Conservation (phyloP, 2,113 vertebrate species). For the Daphoenositta chrysoptera region DNA sequence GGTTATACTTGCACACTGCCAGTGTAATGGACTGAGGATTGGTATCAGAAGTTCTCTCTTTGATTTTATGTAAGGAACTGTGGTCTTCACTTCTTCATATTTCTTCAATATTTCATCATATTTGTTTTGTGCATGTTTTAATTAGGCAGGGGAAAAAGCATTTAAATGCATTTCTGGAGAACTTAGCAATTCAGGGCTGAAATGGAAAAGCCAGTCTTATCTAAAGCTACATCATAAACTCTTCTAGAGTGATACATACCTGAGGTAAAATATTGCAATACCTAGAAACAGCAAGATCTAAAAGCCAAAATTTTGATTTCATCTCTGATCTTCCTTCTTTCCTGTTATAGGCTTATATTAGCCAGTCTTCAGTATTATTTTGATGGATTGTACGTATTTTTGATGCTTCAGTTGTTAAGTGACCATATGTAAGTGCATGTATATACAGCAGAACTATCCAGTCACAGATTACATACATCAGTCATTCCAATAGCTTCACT, state of each 20-base stretch:
- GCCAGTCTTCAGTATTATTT: not conserved
- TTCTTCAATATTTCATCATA: not conserved
- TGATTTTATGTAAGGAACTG: not conserved
- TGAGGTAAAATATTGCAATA: not conserved
- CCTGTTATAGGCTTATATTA: not conserved
- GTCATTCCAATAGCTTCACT: constrained; percentile 39
- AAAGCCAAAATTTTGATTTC: not conserved
- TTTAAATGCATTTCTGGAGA: not conserved
- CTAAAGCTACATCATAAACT: not conserved
- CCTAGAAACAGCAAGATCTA: not conserved
- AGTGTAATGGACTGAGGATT: not conserved
- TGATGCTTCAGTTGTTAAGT: constrained; percentile 17
- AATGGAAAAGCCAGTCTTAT: not conserved
- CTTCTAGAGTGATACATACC: not conserved
- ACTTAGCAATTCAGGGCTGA: not conserved
- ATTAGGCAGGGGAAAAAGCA: not conserved
- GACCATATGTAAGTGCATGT: constrained; percentile 9
- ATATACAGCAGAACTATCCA: constrained; percentile 35
- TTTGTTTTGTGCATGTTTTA: not conserved
- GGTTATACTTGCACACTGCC: not conserved
- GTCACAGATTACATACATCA: constrained; percentile 30
- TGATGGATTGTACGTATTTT: constrained; percentile 24
- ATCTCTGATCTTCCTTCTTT: not conserved
- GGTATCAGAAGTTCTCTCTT: not conserved
- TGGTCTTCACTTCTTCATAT: not conserved